Conservation (phyloP, 2,113 vertebrate genomes). For the Edolisoma coerulescens region DNA sequence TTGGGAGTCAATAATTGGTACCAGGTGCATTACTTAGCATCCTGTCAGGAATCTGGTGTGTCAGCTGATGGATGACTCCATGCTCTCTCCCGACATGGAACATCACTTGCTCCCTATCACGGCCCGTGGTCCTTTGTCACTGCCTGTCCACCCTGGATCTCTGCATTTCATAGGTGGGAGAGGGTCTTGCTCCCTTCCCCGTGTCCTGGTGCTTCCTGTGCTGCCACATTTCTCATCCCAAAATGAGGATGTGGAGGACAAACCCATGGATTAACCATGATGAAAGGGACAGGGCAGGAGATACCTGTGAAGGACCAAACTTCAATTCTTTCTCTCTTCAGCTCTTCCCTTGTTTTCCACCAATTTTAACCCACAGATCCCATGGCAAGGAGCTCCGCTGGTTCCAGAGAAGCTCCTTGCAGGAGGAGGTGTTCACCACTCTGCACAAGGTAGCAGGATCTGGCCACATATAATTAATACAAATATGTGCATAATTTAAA, state of each 20-base stretch:
- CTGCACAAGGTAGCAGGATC: conserved; percentile 29
- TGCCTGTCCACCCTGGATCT: not conserved
- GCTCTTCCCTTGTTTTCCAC: not conserved
- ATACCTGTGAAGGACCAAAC: not conserved
- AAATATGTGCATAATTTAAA: conserved; percentile 69
- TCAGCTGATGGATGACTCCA: conserved; percentile 22
- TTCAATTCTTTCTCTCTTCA: not conserved
- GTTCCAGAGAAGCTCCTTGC: not conserved
- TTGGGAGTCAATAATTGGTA: conserved; percentile 34
- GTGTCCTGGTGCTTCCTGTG: not conserved
- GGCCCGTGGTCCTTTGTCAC: not conserved
- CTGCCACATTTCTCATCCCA: not conserved
- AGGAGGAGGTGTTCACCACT: not conserved
- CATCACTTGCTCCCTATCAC: not conserved
- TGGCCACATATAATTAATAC: conserved; percentile 47
- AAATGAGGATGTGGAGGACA: not conserved
- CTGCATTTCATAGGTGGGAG: not conserved
- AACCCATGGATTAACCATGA: not conserved
- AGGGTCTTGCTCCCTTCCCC: not conserved
- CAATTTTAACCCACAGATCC: not conserved
- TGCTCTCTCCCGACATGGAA: not conserved
- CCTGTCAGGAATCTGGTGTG: conserved; percentile 5
- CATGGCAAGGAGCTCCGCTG: not conserved
- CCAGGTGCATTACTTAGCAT: conserved; percentile 16
- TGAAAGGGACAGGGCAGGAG: not conserved